Evolutionary conservation across 1,140 invertebrate genomes (phyloP).

Genomic region (Trachelipus rathkii): DNA sequence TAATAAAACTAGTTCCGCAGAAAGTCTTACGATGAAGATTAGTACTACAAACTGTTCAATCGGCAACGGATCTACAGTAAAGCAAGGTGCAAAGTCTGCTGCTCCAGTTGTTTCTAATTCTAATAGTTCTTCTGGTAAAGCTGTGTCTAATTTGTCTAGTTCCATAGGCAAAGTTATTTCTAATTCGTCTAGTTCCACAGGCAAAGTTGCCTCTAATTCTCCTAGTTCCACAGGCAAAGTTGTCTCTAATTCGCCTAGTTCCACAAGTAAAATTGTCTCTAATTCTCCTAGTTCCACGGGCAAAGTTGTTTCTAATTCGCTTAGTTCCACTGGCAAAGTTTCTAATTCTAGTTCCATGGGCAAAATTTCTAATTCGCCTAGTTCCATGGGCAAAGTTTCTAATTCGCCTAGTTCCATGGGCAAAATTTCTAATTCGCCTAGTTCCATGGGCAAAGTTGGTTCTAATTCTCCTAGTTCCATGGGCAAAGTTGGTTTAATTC

Average conservation of each 20-base stretch:
- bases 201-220: not conserved
- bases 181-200: not conserved
- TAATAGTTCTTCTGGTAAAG: not conserved
- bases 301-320: not conserved
- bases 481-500: too few species aligned
- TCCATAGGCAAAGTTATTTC: not conserved
- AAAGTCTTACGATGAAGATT: conserved; percentile 9
- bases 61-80: conserved; percentile 19
- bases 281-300: not conserved
- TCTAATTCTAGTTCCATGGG: too few species aligned
- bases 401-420: too few species aligned
- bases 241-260: too few species aligned
- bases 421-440: not conserved
- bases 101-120: not conserved
- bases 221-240: too few species aligned
- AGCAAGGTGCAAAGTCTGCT: conserved; percentile 16
- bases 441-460: not conserved
- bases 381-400: too few species aligned
- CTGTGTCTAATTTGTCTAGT: too few species aligned
- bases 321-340: not conserved
- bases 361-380: too few species aligned
- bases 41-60: conserved; percentile 21
- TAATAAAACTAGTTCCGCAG: too few species aligned
- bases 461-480: not conserved
- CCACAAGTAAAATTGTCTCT: not conserved